Percentiles rank a stretch among this genome's conserved stretches.
Conservation (phyloP, 2,113 vertebrate species). For the Siniperca chuatsi region DNA sequence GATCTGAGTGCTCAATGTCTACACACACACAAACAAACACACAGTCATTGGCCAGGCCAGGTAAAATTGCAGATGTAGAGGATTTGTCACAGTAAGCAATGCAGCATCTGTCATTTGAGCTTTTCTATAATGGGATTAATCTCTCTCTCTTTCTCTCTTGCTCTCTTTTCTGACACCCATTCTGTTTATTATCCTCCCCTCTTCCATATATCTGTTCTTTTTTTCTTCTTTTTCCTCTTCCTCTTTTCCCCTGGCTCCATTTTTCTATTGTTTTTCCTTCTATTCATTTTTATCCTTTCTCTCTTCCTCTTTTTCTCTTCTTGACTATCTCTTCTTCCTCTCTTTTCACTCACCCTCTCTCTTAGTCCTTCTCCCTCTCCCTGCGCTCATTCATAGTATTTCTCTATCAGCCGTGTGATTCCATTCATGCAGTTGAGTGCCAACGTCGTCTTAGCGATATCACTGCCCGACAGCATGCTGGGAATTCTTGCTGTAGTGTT, state of each 20-base stretch:
- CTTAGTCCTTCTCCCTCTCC: not conserved
- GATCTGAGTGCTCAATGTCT: not conserved
- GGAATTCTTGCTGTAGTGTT: conserved; percentile 10
- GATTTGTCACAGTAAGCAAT: conserved; percentile 31
- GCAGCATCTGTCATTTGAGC: conserved; percentile 24
- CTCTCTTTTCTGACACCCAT: not conserved
- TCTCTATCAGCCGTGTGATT: not conserved
- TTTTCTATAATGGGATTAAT: conserved; percentile 13
- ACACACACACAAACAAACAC: conserved; percentile 17
- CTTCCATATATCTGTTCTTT: not conserved
- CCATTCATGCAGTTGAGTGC: conserved; percentile 20
- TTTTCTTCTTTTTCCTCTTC: not conserved
- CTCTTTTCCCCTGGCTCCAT: not conserved
- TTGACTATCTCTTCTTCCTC: not conserved
- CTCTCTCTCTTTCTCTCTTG: not conserved
- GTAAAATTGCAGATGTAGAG: conserved; percentile 28
- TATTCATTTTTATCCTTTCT: not conserved
- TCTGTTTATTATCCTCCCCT: not conserved
- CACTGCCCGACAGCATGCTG: conserved; percentile 11
- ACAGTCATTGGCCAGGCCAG: conserved; percentile 16
- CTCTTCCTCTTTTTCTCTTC: not conserved
- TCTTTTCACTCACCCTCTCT: not conserved
- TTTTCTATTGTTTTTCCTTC: not conserved
- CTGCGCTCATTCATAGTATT: conserved; percentile 2
- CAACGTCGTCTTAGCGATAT: not conserved